Evolutionary conservation across 2,113 vertebrate genomes (phyloP).

Genomic region (Microcebus jonahi): DNA sequence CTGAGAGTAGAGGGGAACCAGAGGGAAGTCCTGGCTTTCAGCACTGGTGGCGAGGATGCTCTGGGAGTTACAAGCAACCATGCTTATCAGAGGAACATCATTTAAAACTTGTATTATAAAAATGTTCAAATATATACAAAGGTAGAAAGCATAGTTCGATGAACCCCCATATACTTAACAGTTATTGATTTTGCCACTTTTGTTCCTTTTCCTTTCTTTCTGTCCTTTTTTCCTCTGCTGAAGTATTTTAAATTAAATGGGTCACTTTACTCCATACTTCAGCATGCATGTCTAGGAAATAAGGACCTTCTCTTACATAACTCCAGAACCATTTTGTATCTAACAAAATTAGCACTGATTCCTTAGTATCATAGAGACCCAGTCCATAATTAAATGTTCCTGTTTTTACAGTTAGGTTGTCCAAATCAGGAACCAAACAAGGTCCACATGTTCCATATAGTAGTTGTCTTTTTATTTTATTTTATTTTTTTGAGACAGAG

Average conservation of each 20-base stretch:
- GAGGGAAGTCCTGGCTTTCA: background rate
- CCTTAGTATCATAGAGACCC: constrained; percentile 2
- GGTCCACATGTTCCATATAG: background rate
- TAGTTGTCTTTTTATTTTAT: background rate
- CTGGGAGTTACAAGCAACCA: background rate
- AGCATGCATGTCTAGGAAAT: background rate
- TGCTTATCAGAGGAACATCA: background rate
- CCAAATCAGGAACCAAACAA: background rate
- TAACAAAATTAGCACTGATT: constrained; percentile 45
- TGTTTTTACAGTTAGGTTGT: background rate
- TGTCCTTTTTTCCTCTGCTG: background rate
- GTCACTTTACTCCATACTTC: background rate
- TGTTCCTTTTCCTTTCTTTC: background rate
- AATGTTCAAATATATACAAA: constrained; percentile 23
- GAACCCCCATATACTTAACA: background rate
- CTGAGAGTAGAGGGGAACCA: background rate
- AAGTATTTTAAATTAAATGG: constrained; percentile 48
- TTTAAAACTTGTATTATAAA: constrained; percentile 56
- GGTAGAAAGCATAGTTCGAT: background rate
- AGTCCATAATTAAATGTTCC: background rate
- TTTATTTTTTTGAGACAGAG: no score
- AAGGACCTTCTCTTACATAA: background rate
- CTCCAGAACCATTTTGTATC: background rate
- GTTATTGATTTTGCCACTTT: background rate
- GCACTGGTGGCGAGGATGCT: background rate